These are phyloP conservation scores for Ciconia maguari DNA, from an alignment of 2,113 vertebrate species.

Conservation along the genomic window DNA sequence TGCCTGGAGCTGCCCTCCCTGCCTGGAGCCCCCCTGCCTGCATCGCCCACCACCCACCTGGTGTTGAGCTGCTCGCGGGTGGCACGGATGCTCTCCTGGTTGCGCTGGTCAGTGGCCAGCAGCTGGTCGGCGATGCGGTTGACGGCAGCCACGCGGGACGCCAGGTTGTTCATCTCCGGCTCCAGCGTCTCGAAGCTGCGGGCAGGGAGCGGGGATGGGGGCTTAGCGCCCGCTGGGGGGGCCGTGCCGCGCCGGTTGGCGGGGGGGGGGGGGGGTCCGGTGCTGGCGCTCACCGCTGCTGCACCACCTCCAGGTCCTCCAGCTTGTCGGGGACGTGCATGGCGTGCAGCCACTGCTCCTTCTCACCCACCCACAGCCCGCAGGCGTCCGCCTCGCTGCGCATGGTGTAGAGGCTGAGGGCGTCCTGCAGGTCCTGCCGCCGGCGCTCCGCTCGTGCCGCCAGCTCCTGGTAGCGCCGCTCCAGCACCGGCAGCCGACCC, in stretches of 20 bases:
- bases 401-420: conserved; percentile 87
- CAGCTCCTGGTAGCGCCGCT: conserved; percentile 84
- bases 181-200: conserved; percentile 93
- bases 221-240: no score
- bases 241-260: no score
- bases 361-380: conserved; percentile 90
- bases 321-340: conserved; percentile 89
- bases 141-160: conserved; percentile 81
- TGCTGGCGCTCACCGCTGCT: conserved; percentile 80
- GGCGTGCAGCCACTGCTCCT: conserved; percentile 90
- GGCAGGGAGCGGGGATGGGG: background rate
- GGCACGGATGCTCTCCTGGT: conserved; percentile 83
- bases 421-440: conserved; percentile 83
- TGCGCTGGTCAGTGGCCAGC: conserved; percentile 78
- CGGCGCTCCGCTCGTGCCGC: conserved; percentile 77
- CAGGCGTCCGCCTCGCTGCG: conserved; percentile 93
- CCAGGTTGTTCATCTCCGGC: conserved; percentile 90
- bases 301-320: conserved; percentile 95
- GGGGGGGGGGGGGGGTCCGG: accelerated
- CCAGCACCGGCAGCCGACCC: conserved; percentile 81
- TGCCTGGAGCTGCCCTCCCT: background rate
- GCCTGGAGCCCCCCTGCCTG: background rate
- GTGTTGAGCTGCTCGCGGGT: conserved; percentile 84
- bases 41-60: conserved; percentile 37
- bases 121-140: conserved; percentile 85